phyloP scores from a whole-genome alignment of 2,888 invertebrate genomes.

The Hanleya hanleyi region DNA sequence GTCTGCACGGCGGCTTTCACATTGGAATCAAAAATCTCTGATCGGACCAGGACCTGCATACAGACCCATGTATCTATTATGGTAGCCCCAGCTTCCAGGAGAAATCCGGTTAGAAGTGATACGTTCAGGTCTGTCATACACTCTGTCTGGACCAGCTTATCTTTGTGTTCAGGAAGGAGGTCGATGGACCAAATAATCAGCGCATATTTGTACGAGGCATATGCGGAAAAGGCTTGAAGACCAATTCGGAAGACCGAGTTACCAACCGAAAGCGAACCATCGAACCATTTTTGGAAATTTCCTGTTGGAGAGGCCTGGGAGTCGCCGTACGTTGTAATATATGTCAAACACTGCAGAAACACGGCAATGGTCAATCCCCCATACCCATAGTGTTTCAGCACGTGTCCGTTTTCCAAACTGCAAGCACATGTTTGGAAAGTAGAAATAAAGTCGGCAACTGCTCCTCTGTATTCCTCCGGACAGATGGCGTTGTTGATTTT shows the following conservation, averaged over 20 bases:
- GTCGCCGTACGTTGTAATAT: conserved; percentile 58
- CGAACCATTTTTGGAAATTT: conserved; percentile 49
- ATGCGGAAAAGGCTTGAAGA: conserved; percentile 54
- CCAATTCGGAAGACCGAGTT: conserved; percentile 47
- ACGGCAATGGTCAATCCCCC: conserved; percentile 56
- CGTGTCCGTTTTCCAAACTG: conserved; percentile 66
- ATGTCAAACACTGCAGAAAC: conserved; percentile 56
- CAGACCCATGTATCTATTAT: conserved; percentile 60
- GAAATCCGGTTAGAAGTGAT: conserved; percentile 50
- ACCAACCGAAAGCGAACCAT: conserved; percentile 33
- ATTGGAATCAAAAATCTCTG: conserved; percentile 51
- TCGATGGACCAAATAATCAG: conserved; percentile 61
- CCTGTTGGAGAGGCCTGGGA: conserved; percentile 64
- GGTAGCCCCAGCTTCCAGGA: conserved; percentile 56
- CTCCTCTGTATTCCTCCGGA: conserved; percentile 42
- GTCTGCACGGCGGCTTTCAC: conserved; percentile 57
- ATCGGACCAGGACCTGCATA: conserved; percentile 50
- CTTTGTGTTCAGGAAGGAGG: conserved; percentile 62
- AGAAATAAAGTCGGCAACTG: conserved; percentile 55
- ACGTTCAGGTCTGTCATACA: conserved; percentile 62
- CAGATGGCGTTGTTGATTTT: conserved; percentile 41
- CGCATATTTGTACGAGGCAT: conserved; percentile 61
- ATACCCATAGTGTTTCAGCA: conserved; percentile 59
- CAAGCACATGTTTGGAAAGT: conserved; percentile 66
- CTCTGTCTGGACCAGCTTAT: conserved; percentile 52